A percentile compares a stretch with the other conserved stretches of the same genome.
Conservation (phyloP, 2,113 vertebrate genomes). For the Lathamus discolor region DNA sequence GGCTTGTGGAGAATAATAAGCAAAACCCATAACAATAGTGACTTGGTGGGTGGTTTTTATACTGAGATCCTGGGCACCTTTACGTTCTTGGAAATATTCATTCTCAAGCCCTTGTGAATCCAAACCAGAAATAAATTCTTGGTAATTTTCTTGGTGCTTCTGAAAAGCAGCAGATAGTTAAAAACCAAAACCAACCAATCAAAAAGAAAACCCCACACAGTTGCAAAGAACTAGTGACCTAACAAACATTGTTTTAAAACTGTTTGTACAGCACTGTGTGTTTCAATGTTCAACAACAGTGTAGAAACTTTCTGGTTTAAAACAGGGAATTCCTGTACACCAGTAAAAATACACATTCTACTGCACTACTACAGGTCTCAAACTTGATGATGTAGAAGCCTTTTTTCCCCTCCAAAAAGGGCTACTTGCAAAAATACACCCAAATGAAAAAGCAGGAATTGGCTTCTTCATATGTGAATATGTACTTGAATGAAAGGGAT, state of each 20-base stretch:
- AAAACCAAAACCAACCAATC: background rate
- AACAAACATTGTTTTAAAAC: background rate
- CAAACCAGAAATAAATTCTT: background rate
- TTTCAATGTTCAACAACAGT: background rate
- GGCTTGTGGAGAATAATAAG: background rate
- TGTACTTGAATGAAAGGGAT: background rate
- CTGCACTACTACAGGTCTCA: background rate
- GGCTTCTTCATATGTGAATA: background rate
- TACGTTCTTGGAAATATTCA: background rate
- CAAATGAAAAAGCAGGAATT: background rate
- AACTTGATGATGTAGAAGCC: background rate
- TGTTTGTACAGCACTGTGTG: background rate
- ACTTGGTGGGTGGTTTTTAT: background rate
- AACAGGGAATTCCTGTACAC: background rate
- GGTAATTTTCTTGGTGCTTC: background rate
- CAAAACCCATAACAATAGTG: background rate
- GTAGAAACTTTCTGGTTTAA: background rate
- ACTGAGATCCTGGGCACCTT: background rate
- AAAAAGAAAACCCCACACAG: background rate
- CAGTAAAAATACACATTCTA: background rate
- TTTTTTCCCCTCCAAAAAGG: background rate
- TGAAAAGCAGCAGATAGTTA: background rate
- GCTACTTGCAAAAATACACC: background rate
- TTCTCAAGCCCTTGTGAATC: background rate
- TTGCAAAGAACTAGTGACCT: background rate